Evolutionary conservation across 2,113 vertebrate genomes (phyloP).

Genomic region (Ramphastos sulfuratus): DNA sequence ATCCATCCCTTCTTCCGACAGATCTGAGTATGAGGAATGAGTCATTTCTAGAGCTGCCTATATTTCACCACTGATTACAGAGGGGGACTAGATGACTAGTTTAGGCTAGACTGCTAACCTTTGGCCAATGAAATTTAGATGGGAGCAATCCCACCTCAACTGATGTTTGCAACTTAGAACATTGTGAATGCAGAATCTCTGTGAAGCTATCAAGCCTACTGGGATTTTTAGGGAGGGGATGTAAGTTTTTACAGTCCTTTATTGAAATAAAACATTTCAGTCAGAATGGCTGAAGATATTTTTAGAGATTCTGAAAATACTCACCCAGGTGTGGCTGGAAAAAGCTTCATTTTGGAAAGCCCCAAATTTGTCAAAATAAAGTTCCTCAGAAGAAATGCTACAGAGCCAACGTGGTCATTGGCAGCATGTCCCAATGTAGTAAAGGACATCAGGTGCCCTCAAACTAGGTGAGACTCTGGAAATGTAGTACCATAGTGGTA

Average conservation of each 20-base stretch:
- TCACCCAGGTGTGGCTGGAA: neutral
- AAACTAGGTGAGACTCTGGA: neutral
- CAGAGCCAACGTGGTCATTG: neutral
- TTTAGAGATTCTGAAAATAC: neutral
- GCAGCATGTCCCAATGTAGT: neutral
- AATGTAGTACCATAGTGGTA: neutral
- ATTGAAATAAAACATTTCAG: neutral
- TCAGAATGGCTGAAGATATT: neutral
- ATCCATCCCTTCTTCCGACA: neutral
- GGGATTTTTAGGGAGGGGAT: neutral
- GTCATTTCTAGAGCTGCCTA: neutral
- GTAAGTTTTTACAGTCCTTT: neutral
- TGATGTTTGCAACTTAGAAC: neutral
- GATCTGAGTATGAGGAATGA: neutral
- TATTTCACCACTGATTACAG: neutral
- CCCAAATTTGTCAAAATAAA: neutral
- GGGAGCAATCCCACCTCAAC: neutral
- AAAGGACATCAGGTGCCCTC: fast-evolving
- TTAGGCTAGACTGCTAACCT: neutral
- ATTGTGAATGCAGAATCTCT: neutral
- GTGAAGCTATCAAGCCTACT: neutral
- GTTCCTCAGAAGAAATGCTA: neutral
- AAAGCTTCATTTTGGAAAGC: neutral
- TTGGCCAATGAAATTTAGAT: neutral
- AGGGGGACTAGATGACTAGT: neutral